Base-by-base conservation (phyloP, 1,140 invertebrate genomes). In the Elymnias hypermnestra region DNA sequence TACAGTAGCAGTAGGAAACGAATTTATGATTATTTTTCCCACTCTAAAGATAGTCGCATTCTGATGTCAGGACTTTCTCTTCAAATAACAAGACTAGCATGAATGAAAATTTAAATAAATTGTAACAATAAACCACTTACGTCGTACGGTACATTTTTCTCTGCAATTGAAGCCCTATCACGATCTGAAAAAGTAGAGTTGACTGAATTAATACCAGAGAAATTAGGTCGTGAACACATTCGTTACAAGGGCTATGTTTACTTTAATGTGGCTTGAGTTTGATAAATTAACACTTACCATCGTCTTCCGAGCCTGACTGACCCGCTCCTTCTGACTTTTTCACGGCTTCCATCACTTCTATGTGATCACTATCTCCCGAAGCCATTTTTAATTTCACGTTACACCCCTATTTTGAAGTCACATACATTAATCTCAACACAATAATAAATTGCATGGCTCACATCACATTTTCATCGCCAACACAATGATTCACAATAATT, bases 381-480 rank as follows among this genome's bases (percentile, higher is more conserved):
- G 89, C 89, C 89, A 91, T 91, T 89, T 90, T 89, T 88, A 64
- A 72, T 83, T 75, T 63, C 56, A 54, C 70, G 57, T 69, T 71
- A 81, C 77, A 82, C 75, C 77, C 72, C 70, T 79, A 78, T 78
- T 76, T 77, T 72, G 57, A 64, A 72, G 72, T 81, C 68, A 72
- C 62, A 68, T 28, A 52, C 45, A 51, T 60, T 5, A 72, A 70
- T 71, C 18, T 64, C 57, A 59, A 56, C 67, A 75, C 72, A 77
- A 72, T 70, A 72, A 63, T 65, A 65, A 69, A 70, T 73, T 47
- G 63, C 77, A 84, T 84, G 77, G 77, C 72, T 78, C 71, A 78
- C 76, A 73, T 77, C 58, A 77, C 75, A 74, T 58, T 67, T 62
- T 66, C 63, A 76, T 75, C 40, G 63, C 62, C 61, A 70, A 72